Evolutionary conservation across 2,113 vertebrate genomes (phyloP).

Genomic region (Planiliza haematocheilus): DNA sequence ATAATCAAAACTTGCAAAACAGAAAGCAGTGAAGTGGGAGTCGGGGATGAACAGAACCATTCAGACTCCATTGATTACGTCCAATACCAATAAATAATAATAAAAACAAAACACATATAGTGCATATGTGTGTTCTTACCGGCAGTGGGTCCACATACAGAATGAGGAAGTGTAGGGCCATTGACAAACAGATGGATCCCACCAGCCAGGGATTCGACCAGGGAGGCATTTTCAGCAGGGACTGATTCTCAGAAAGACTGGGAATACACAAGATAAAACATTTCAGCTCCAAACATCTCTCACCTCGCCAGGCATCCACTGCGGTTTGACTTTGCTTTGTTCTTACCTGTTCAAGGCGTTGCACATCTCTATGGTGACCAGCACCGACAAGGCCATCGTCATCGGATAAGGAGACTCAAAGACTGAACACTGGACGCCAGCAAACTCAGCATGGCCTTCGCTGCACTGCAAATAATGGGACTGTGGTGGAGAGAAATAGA

Average conservation of each 20-base stretch:
- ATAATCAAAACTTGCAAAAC: no score
- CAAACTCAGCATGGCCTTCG: slow-evolving; percentile 81
- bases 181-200: slow-evolving; percentile 85
- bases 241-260: slow-evolving; percentile 87
- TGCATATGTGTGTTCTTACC: slow-evolving; percentile 64
- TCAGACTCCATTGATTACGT: no score
- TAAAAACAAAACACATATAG: neutral
- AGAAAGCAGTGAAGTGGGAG: no score
- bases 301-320: no score
- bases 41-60: no score
- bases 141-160: slow-evolving; percentile 85
- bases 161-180: slow-evolving; percentile 87
- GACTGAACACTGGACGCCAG: slow-evolving; percentile 85
- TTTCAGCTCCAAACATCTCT: no score
- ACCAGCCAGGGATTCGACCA: slow-evolving; percentile 87
- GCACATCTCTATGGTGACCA: slow-evolving; percentile 88
- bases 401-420: slow-evolving; percentile 86
- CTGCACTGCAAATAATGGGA: slow-evolving; percentile 86
- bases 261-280: neutral
- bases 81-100: no score
- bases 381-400: slow-evolving; percentile 86
- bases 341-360: slow-evolving; percentile 85
- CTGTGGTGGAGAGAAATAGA: slow-evolving; percentile 47
- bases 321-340: no score
- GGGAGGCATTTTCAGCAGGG: slow-evolving; percentile 86